Evolutionary conservation across 2,797 vertebrate genomes (phyloP).

Genomic region (Epinephelus awoara): DNA sequence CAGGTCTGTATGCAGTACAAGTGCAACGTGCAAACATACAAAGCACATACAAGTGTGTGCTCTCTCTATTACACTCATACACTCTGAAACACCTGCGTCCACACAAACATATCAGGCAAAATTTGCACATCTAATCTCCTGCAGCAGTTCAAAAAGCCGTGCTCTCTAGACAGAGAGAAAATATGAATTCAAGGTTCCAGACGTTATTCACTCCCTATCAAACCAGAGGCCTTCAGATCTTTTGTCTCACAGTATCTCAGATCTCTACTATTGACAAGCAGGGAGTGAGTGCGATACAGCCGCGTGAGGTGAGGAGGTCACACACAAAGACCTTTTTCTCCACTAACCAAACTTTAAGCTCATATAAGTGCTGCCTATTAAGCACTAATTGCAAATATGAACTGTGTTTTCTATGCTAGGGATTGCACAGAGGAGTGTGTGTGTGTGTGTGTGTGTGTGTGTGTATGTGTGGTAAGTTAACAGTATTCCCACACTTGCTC

Average conservation of each 20-base stretch:
- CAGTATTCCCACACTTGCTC: conserved; percentile 43
- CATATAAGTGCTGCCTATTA: conserved; percentile 3
- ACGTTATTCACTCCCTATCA: conserved; percentile 65
- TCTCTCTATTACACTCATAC: not conserved
- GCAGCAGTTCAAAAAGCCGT: conserved; percentile 55
- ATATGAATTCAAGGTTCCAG: conserved; percentile 62
- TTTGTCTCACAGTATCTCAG: conserved; percentile 68
- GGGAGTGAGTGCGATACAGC: conserved; percentile 35
- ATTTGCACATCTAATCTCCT: conserved; percentile 60
- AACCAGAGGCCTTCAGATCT: conserved; percentile 54
- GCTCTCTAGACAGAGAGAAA: conserved; percentile 63
- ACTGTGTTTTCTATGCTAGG: conserved; percentile 18
- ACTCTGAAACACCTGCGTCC: conserved; percentile 8
- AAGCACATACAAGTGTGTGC: not conserved
- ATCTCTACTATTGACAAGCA: conserved; percentile 59
- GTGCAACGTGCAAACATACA: not conserved
- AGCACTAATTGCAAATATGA: conserved; percentile 28
- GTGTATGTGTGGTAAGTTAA: conserved; percentile 18
- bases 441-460: conserved; percentile 11
- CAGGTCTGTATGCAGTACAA: not conserved
- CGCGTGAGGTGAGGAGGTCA: conserved; percentile 28
- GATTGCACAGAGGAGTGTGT: not conserved
- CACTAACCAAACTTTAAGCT: conserved; percentile 30
- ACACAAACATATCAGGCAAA: conserved; percentile 52
- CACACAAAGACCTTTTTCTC: conserved; percentile 43